Percentiles rank a stretch among this genome's conserved stretches.
These are phyloP conservation scores for Laticauda colubrina DNA, from an alignment of 2,113 vertebrate genomes.

Conservation along the genomic window DNA sequence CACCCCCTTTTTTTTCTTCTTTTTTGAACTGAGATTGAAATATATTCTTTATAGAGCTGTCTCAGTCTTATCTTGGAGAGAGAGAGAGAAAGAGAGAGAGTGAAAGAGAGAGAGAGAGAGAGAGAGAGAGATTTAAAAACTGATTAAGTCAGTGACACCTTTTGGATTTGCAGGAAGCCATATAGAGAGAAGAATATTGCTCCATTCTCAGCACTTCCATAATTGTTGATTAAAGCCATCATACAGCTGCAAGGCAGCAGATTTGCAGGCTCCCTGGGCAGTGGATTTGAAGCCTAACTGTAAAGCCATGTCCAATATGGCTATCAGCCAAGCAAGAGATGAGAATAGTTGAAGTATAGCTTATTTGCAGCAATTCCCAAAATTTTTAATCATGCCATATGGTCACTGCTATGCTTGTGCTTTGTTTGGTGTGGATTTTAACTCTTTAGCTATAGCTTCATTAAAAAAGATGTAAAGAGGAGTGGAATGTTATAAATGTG, in stretches of 20 bases:
- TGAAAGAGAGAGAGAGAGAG: not conserved
- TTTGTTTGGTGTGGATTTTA: constrained; percentile 11
- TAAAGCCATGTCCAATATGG: constrained; percentile 28
- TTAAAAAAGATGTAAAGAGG: not conserved
- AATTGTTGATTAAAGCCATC: constrained; percentile 38
- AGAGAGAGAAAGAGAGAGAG: not conserved
- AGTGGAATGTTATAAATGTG: not conserved
- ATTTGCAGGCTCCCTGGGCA: constrained; percentile 39
- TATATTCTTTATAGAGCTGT: not conserved
- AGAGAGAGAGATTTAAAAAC: not conserved
- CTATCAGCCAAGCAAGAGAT: constrained; percentile 22
- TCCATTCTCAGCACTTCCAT: constrained; percentile 42
- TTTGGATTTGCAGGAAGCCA: constrained; percentile 32
- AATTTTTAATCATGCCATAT: constrained; percentile 23
- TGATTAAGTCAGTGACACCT: constrained; percentile 23
- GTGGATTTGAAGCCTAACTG: constrained; percentile 33
- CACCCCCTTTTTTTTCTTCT: not conserved
- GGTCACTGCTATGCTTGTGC: constrained; percentile 23
- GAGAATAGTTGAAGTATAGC: constrained; percentile 1
- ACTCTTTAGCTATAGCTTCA: constrained; percentile 2
- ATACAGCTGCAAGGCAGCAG: constrained; percentile 37
- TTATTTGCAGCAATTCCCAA: constrained; percentile 12
- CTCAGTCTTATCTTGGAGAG: not conserved
- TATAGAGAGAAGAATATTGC: constrained; percentile 30
- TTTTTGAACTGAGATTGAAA: not conserved